phyloP scores from a whole-genome alignment of 2,888 invertebrate genomes.

The Bugulina stolonifera region DNA sequence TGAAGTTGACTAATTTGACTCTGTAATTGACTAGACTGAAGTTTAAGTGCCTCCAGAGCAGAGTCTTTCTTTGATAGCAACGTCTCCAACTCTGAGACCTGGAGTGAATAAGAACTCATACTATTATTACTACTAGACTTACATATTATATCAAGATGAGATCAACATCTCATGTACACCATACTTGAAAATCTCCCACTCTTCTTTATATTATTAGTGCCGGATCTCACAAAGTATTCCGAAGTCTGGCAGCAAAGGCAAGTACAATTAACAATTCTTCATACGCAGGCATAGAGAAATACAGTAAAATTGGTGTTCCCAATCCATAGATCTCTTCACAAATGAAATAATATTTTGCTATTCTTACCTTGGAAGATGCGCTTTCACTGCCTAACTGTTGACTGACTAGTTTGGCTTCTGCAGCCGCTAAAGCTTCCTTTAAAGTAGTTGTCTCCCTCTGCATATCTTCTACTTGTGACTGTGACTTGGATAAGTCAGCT shows the following conservation, averaged over 20 bases:
- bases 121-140: neutral
- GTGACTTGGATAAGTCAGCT: slow-evolving; percentile 41
- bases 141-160: neutral
- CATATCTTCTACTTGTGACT: slow-evolving; percentile 37
- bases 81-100: neutral
- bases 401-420: neutral
- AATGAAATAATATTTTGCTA: no score
- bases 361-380: neutral
- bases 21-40: slow-evolving; percentile 31
- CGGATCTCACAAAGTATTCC: no score
- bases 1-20: slow-evolving; percentile 32
- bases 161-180: no score
- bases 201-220: no score
- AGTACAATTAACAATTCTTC: no score
- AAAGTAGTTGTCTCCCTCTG: slow-evolving; percentile 38
- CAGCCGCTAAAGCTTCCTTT: slow-evolving; percentile 36
- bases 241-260: no score
- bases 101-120: neutral
- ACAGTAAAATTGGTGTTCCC: no score
- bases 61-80: neutral
- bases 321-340: no score
- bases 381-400: slow-evolving; percentile 2
- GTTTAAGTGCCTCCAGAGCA: neutral
- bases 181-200: no score
- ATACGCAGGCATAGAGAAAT: no score